Evolutionary conservation across 2,888 invertebrate species (phyloP).

Genomic region (Calliopum simillimum): DNA sequence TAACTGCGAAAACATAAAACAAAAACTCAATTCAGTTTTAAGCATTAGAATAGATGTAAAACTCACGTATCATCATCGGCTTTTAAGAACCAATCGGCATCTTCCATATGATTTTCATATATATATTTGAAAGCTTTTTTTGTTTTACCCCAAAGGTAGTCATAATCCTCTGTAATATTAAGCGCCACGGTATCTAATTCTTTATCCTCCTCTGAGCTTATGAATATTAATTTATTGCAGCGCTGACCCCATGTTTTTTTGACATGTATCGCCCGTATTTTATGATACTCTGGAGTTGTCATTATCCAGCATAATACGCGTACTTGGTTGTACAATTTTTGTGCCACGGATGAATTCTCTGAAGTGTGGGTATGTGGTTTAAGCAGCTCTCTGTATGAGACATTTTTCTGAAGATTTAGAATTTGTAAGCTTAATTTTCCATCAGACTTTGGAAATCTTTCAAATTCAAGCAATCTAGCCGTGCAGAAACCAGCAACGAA

Average conservation of each 20-base stretch:
- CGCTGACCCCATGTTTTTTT: conserved; percentile 96
- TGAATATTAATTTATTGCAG: conserved; percentile 88
- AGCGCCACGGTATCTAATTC: no score
- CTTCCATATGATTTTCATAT: conserved; percentile 83
- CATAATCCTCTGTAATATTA: conserved; percentile 81
- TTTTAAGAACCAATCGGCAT: conserved; percentile 97
- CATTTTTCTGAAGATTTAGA: no score
- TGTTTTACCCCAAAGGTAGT: conserved; percentile 97
- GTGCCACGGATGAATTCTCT: conserved; percentile 78
- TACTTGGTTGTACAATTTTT: conserved; percentile 79
- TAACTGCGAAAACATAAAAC: conserved; percentile 73
- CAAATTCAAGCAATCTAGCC: conserved; percentile 63
- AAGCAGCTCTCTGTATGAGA: no score
- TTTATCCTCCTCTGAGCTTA: conserved; percentile 84
- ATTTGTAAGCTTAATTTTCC: conserved; percentile 59
- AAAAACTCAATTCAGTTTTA: neutral
- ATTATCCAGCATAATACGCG: conserved; percentile 96
- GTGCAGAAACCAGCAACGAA: conserved; percentile 65
- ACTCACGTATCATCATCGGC: conserved; percentile 99
- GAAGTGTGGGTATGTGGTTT: conserved; percentile 69
- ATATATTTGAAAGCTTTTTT: conserved; percentile 93
- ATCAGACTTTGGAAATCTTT: no score
- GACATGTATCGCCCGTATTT: conserved; percentile 90
- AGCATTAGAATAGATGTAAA: neutral
- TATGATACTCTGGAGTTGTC: conserved; percentile 92